phyloP scores from a whole-genome alignment of 2,113 vertebrate genomes.

The Tapirus terrestris region DNA sequence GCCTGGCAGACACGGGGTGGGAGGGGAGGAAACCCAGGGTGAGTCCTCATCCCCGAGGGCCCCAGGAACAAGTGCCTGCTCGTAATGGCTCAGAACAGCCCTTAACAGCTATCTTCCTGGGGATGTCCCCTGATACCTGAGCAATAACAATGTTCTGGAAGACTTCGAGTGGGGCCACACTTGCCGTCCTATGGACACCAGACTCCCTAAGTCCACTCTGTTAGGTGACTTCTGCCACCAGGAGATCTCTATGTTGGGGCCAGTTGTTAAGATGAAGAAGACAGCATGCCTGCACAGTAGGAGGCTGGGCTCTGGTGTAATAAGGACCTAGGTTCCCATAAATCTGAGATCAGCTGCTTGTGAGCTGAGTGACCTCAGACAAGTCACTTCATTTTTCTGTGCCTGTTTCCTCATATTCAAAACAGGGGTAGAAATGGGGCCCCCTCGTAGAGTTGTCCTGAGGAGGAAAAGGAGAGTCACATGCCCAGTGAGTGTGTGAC shows the following conservation, averaged over 20 bases:
- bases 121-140: not conserved
- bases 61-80: not conserved
- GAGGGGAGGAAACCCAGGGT: not conserved
- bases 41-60: not conserved
- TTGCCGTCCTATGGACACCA: not conserved
- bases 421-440: not conserved
- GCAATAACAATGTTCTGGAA: not conserved
- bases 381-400: not conserved
- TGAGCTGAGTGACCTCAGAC: not conserved
- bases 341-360: not conserved
- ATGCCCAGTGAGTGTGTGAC: too few species aligned
- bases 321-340: not conserved
- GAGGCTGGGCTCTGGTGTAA: not conserved
- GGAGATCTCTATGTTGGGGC: not conserved
- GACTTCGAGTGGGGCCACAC: not conserved
- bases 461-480: not conserved
- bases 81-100: not conserved
- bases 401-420: not conserved
- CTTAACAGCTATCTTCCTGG: not conserved
- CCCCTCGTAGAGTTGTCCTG: not conserved
- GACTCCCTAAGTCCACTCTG: not conserved
- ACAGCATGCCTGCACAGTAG: not conserved
- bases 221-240: not conserved
- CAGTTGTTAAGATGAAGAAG: not conserved
- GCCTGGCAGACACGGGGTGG: constrained; percentile 64